These are phyloP conservation scores for Cerastoderma edule DNA, from an alignment of 2,888 invertebrate genomes.

Conservation along the genomic window DNA sequence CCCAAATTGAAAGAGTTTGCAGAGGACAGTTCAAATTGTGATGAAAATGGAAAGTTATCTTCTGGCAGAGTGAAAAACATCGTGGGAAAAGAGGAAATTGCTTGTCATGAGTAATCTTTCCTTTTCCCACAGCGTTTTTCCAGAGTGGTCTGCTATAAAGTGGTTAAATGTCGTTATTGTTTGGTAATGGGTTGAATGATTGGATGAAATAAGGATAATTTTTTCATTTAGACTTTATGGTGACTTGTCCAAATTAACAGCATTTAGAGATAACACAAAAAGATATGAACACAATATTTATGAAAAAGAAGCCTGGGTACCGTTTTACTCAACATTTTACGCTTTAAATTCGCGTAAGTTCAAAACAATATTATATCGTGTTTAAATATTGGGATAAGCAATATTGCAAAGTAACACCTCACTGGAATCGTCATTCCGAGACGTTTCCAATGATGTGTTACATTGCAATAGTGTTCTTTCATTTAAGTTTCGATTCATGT, in stretches of 20 bases:
- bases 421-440: too few species aligned
- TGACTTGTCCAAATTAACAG: background rate
- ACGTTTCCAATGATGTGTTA: background rate
- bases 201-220: background rate
- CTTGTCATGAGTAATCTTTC: background rate
- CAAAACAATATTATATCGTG: too few species aligned
- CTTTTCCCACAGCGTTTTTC: slow-evolving; percentile 7
- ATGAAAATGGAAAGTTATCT: too few species aligned
- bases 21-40: too few species aligned
- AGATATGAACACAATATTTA: background rate
- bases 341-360: too few species aligned
- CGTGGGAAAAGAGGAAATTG: background rate
- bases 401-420: too few species aligned
- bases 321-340: too few species aligned
- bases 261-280: background rate
- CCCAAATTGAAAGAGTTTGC: too few species aligned
- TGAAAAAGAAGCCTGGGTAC: too few species aligned
- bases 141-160: background rate
- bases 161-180: background rate
- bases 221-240: background rate
- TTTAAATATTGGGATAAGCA: too few species aligned
- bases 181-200: too few species aligned
- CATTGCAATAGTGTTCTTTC: background rate
- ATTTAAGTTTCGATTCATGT: background rate
- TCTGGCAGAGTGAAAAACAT: too few species aligned